phyloP scores from a whole-genome alignment of 2,113 vertebrate species.

The Fukomys damarensis region DNA sequence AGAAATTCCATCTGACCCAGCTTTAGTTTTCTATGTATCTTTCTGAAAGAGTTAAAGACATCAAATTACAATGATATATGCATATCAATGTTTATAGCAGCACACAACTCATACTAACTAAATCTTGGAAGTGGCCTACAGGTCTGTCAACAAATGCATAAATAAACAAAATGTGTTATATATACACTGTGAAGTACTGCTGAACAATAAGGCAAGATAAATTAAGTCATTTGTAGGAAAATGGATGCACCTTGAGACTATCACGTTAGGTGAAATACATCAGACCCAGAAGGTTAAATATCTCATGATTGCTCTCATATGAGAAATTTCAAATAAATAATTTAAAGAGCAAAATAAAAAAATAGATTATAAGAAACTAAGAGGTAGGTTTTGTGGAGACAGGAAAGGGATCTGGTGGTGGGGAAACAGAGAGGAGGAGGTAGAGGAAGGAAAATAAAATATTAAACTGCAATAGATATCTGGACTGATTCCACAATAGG shows the following conservation, averaged over 20 bases:
- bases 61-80: background rate
- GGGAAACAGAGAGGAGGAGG: too few species aligned
- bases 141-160: background rate
- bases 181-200: background rate
- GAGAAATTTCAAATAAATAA: background rate
- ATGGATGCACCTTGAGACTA: background rate
- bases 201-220: background rate
- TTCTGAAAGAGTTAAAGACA: background rate
- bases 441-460: background rate
- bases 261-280: background rate
- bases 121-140: background rate
- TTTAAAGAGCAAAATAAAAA: background rate
- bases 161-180: background rate
- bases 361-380: background rate
- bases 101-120: background rate
- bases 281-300: background rate
- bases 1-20: background rate
- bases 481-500: background rate
- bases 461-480: background rate
- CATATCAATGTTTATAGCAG: background rate
- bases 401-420: background rate
- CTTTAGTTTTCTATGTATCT: background rate
- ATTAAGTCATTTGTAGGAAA: background rate
- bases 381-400: background rate
- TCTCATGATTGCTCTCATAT: background rate